phyloP scores from a whole-genome alignment of 2,797 vertebrate species.

The Cottoperca gobio region DNA sequence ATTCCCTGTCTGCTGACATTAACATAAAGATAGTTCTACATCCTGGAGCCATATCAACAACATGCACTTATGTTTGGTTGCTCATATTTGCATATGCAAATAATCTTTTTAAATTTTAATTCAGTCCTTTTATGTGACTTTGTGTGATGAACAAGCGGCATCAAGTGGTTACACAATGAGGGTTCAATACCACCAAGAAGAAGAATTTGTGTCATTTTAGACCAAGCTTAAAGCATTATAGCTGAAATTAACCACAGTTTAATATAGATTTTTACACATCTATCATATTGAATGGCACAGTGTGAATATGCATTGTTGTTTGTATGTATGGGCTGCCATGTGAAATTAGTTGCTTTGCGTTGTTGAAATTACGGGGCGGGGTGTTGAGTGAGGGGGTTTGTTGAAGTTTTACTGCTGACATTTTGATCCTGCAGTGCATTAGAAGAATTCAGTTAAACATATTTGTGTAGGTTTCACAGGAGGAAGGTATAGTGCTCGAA shows the following conservation, averaged over 20 bases:
- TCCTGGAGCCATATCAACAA: constrained; percentile 82
- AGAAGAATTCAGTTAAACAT: constrained; percentile 84
- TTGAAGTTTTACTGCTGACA: constrained; percentile 80
- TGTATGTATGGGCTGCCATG: constrained; percentile 69
- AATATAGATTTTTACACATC: constrained; percentile 77
- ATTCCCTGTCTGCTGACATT: constrained; percentile 80
- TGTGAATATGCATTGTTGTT: constrained; percentile 77
- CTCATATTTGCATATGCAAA: constrained; percentile 84
- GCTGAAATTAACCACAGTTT: constrained; percentile 80
- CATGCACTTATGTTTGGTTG: constrained; percentile 79
- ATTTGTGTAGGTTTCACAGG: constrained; percentile 84
- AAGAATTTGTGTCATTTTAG: constrained; percentile 75
- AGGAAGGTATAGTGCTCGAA: constrained; percentile 81
- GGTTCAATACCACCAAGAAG: constrained; percentile 75
- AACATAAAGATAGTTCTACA: constrained; percentile 83
- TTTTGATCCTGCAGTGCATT: constrained; percentile 82
- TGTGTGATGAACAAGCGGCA: constrained; percentile 80
- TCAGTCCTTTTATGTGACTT: constrained; percentile 82
- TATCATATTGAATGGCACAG: constrained; percentile 69
- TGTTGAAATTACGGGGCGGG: constrained; percentile 72
- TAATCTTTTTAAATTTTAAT: constrained; percentile 65
- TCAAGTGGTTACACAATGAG: constrained; percentile 82
- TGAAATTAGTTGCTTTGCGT: constrained; percentile 76
- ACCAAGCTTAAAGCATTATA: constrained; percentile 71
- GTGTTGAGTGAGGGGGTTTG: constrained; percentile 72